Base-by-base conservation (phyloP, 2,888 invertebrate genomes). In the Pollenia griseotomentosa region DNA sequence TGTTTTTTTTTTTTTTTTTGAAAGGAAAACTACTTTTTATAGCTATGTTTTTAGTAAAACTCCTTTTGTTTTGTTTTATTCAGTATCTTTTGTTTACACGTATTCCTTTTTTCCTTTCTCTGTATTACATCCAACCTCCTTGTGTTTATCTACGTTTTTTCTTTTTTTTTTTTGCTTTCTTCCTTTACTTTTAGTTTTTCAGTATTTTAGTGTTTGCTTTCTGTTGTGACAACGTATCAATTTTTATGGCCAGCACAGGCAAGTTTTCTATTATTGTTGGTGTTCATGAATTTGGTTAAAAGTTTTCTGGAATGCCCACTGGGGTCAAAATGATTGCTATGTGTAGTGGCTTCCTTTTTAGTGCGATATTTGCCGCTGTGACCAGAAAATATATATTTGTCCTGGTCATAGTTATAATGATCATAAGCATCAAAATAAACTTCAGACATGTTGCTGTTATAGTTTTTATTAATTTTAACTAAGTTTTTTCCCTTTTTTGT, bases 221-320 rank as follows among this genome's bases (percentile, higher is more conserved):
- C 19, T 66, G 83, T 68, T 74, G 10, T 51, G 80, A 73, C 63
- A 63, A 42, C 19, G 46, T 66, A 78, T 90, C 85, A 91, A 88
- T 91, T 90, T 88, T 91, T 91, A 81, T 83, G 78, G 48, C 88
- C 85, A n/a, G 57, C 83, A 53, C 83, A 61, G n/a, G 63, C 66
- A 53, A 87, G 92, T 91, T 97, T 96, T 93, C 96, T 96, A 93
- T 97, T 97, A 90, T 95, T 95, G 93, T 97, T 97, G 48, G 97
- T 96, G 93, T 98, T 98, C 93, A 96, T 95, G 89, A 98, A 93
- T 94, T 98, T 98, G 83, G 96, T 97, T 51, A 96, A 94, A 92
- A 98, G 96, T 95, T 99, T 99, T 93, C 98, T 96, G 75, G 97
- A 97, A 95, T 99, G 98, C 90, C 98, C 98, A 92, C 96, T 96